These are phyloP conservation scores for Ophiodon elongatus DNA, from an alignment of 2,113 vertebrate genomes.

Conservation along the genomic window DNA sequence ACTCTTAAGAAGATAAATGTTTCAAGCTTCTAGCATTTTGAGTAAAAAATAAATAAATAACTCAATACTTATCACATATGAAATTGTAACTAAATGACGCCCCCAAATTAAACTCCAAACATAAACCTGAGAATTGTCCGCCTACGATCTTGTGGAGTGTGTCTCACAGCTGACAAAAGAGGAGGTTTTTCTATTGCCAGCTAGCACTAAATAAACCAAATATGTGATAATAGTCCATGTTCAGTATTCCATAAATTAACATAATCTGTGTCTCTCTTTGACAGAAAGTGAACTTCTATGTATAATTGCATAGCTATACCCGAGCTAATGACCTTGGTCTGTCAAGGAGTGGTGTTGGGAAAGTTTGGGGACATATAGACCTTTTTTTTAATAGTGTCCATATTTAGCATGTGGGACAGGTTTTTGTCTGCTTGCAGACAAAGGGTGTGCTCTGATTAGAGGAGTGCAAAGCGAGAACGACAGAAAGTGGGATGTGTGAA, in stretches of 20 bases:
- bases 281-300: conserved; percentile 8
- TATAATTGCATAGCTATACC: not conserved
- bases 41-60: not conserved
- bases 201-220: not conserved
- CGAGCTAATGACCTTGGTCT: conserved; percentile 56
- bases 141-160: not conserved
- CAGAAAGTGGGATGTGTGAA: conserved; percentile 70
- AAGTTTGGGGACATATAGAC: conserved; percentile 62
- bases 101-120: not conserved
- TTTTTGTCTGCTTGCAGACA: conserved; percentile 68
- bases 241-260: conserved; percentile 25
- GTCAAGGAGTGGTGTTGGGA: conserved; percentile 18
- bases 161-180: conserved; percentile 17
- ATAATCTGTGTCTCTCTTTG: not conserved
- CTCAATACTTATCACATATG: not conserved
- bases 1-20: not conserved
- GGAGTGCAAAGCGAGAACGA: conserved; percentile 39
- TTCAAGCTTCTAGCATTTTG: not conserved
- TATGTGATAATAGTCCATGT: conserved; percentile 1
- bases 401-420: conserved; percentile 81
- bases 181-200: conserved; percentile 13
- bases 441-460: conserved; percentile 72
- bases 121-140: not conserved
- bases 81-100: not conserved
- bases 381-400: conserved; percentile 59